Evolutionary conservation across 2,113 vertebrate genomes (phyloP).

Genomic region (Loxodonta africana): DNA sequence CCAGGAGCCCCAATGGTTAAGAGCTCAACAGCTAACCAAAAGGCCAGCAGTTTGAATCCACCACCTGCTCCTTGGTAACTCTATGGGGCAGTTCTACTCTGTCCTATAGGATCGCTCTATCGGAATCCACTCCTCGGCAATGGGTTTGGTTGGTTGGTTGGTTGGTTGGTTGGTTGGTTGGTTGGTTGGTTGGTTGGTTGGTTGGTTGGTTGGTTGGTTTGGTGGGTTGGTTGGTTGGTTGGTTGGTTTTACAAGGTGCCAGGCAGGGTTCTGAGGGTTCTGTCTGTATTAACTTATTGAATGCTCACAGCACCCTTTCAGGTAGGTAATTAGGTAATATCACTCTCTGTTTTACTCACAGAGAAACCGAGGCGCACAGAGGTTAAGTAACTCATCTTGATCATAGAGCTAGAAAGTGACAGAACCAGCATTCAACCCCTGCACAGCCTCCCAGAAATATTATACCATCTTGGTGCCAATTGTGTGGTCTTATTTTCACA

Average conservation of each 20-base stretch:
- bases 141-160: too few relatives aligned
- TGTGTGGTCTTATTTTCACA: background rate
- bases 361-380: background rate
- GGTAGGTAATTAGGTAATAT: background rate
- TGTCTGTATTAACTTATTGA: background rate
- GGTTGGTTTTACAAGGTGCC: background rate
- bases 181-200: too few relatives aligned
- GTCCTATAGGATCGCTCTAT: too few relatives aligned
- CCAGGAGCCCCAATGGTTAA: background rate
- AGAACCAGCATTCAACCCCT: background rate
- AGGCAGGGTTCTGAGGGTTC: background rate
- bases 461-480: background rate
- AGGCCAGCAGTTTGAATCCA: too few relatives aligned
- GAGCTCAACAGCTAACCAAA: too few relatives aligned
- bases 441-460: background rate
- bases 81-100: too few relatives aligned
- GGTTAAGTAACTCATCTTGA: background rate
- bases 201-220: too few relatives aligned
- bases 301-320: background rate
- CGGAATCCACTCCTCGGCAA: too few relatives aligned
- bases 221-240: too few relatives aligned
- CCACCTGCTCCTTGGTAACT: too few relatives aligned
- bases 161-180: too few relatives aligned
- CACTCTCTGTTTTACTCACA: background rate
- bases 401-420: background rate